Evolutionary conservation across 2,113 vertebrate species (phyloP), one percentile per base, ranked within the genome.

Genomic region (Pagrus major): DNA sequence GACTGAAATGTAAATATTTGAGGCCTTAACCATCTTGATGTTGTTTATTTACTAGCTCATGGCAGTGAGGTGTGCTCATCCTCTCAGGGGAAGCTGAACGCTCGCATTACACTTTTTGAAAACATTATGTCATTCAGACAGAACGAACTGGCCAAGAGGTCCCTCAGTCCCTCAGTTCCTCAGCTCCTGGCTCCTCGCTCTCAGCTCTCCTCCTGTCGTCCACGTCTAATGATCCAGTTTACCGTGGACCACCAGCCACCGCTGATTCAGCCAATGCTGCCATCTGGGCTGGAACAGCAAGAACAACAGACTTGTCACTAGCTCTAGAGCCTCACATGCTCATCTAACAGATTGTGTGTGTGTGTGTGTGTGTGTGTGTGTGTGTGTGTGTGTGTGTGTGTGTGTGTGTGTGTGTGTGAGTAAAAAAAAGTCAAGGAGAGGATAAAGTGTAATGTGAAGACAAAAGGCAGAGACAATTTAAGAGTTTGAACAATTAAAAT

Each of bases 261-360:
- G 85, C 85, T 85, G 88, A 91, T 69, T 90, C 88, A 84, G 83
- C 86, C 88, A 86, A 83, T 15, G 66, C 68, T 75, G 79, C 89
- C 89, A 91, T 91, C 91, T 92, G 91, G 80, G 89, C 86, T 89
- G 83, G 88, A 92, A 86, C 83, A 63, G 83, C 79, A 78, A 81
- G 65, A 66, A 39, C 80, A 51, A 56, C 75, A 84, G 80, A 83
- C 76, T 80, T 74, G 78, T 82, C 49, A 44, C 73, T 35, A 60
- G 39, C 68, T 81, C 12, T 27, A 33, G 25, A 85, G 63, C 25
- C 69, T 85, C 81, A 66, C 51, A 74, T 76, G 56, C 66, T 76
- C 77, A 0, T 54, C 60, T 82, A 82, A 73, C 80, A 86, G 84
- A 73, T 69, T 80, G 47, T 67, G 54, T 37, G 63, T 73, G 63